Conservation (phyloP, 1,140 invertebrate species). For the Dendrolimus kikuchii region DNA sequence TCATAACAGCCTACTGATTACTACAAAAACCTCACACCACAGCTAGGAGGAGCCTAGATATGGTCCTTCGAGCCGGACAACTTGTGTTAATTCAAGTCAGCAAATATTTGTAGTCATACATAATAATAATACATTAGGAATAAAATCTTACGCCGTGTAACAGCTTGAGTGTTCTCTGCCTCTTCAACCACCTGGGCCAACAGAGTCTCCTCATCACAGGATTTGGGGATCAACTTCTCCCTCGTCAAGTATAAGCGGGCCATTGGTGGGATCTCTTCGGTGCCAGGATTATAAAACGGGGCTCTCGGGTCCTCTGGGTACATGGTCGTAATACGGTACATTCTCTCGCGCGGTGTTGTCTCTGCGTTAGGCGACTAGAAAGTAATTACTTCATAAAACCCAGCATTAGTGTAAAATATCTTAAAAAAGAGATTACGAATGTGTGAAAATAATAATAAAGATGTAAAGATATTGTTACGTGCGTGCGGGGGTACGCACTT, state of each 20-base stretch:
- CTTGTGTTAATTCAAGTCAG: too few species aligned
- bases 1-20: too few species aligned
- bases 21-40: too few species aligned
- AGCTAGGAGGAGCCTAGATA: too few species aligned
- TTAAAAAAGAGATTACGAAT: too few species aligned
- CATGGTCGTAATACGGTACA: constrained; percentile 89
- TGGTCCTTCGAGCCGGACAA: too few species aligned
- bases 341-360: constrained; percentile 89
- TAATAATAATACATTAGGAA: too few species aligned
- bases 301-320: constrained; percentile 90
- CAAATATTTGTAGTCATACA: too few species aligned
- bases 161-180: constrained; percentile 82
- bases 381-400: constrained; percentile 5
- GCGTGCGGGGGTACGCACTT: too few species aligned
- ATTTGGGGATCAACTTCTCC: constrained; percentile 80
- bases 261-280: constrained; percentile 84
- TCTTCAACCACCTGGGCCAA: constrained; percentile 75
- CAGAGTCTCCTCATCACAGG: constrained; percentile 80
- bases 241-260: constrained; percentile 82
- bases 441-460: too few species aligned
- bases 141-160: constrained; percentile 77
- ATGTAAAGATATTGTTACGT: too few species aligned
- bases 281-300: constrained; percentile 90
- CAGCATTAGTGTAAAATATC: not conserved
- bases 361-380: constrained; percentile 87